phyloP scores from a whole-genome alignment of 2,888 invertebrate genomes.

The Ectemnius cavifrons region DNA sequence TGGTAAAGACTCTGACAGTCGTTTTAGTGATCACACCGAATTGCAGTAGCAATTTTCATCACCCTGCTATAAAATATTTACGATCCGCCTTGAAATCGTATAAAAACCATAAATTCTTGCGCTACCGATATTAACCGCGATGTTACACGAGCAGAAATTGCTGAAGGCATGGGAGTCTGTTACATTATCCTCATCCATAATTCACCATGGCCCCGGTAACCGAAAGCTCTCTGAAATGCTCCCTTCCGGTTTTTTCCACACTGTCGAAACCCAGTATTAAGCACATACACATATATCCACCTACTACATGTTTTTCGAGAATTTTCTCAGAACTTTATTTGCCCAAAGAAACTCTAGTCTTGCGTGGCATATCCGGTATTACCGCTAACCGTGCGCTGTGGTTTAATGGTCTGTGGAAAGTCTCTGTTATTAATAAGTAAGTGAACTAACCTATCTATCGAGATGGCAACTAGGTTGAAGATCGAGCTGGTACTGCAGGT shows the following conservation, averaged over 20 bases:
- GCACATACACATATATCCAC: background rate
- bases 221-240: constrained; percentile 9
- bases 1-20: too few species aligned
- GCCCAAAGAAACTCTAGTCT: too few species aligned
- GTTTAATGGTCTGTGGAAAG: too few species aligned
- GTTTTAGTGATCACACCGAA: background rate
- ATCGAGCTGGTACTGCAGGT: constrained; percentile 98
- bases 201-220: constrained; percentile 17
- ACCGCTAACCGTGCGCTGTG: too few species aligned
- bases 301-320: too few species aligned
- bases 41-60: background rate
- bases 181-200: constrained; percentile 34
- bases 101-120: constrained; percentile 8
- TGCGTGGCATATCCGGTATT: too few species aligned
- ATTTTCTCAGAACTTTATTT: too few species aligned
- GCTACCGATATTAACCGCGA: constrained; percentile 6
- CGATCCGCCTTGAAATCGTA: background rate
- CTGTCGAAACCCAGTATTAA: background rate
- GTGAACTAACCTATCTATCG: constrained; percentile 91
- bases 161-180: background rate
- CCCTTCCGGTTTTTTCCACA: constrained; percentile 6
- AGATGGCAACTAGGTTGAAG: constrained; percentile 98
- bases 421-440: too few species aligned
- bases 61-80: background rate
- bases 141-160: constrained; percentile 11